phyloP scores from a whole-genome alignment of 2,113 vertebrate species.

The Felis chaus region DNA sequence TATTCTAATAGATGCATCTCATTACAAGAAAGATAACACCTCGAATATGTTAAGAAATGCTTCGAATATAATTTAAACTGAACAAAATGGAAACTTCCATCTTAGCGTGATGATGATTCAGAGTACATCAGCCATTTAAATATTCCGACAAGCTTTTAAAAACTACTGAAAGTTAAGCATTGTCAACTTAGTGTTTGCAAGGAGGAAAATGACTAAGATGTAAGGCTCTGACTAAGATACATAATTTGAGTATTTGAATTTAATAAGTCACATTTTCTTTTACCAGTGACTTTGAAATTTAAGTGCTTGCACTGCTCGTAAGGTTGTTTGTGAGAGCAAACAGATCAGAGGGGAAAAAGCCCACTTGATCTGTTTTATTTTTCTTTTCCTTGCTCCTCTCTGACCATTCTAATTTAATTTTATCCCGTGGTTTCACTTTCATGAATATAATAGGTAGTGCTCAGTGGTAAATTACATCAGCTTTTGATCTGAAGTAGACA shows the following conservation, averaged over 20 bases:
- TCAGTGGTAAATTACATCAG: constrained; percentile 37
- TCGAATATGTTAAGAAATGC: constrained; percentile 32
- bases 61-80: constrained; percentile 54
- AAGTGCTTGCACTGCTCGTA: neutral
- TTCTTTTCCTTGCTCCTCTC: constrained; percentile 14
- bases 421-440: constrained; percentile 46
- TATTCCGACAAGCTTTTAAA: constrained; percentile 60
- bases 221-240: constrained; percentile 23
- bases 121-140: constrained; percentile 53
- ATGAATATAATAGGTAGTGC: constrained; percentile 14
- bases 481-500: constrained; percentile 59
- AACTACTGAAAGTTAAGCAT: constrained; percentile 28
- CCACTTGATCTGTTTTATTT: constrained; percentile 56
- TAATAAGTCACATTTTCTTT: constrained; percentile 61
- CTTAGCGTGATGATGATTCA: constrained; percentile 62
- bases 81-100: constrained; percentile 65
- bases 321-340: neutral
- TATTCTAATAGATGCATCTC: constrained; percentile 58
- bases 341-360: neutral
- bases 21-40: constrained; percentile 36
- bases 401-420: constrained; percentile 51
- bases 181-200: constrained; percentile 27
- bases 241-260: constrained; percentile 66
- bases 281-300: constrained; percentile 55
- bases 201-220: constrained; percentile 57